These are phyloP conservation scores for Scaptomyza pallida DNA, from an alignment of 1,140 invertebrate species.

Conservation along the genomic window DNA sequence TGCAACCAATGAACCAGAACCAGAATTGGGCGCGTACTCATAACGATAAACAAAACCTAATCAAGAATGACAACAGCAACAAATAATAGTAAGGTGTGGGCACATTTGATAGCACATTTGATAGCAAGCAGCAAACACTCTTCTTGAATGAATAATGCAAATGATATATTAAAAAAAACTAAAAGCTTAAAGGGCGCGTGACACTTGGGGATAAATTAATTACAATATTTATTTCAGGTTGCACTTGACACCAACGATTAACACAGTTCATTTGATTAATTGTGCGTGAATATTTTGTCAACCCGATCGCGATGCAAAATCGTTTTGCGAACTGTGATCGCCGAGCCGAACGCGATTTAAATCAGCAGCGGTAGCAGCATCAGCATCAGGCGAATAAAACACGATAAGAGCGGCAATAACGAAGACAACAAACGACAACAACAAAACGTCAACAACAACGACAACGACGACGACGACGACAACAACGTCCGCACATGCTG, in stretches of 20 bases:
- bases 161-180: conserved; percentile 15
- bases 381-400: conserved; percentile 10
- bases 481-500: conserved; percentile 83
- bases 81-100: conserved; percentile 32
- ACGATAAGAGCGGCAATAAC: conserved; percentile 12
- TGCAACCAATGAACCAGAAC: conserved; percentile 35
- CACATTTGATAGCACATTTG: conserved; percentile 32
- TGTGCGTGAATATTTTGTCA: background rate
- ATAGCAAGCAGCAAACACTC: conserved; percentile 14
- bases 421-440: conserved; percentile 5
- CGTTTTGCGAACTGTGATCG: background rate
- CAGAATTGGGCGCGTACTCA: conserved; percentile 22
- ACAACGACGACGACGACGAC: conserved; percentile 51
- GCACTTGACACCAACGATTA: conserved; percentile 15
- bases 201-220: background rate
- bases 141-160: conserved; percentile 26
- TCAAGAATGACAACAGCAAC: conserved; percentile 19
- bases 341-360: conserved; percentile 6
- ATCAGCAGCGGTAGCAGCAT: background rate
- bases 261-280: conserved; percentile 10
- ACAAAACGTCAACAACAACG: conserved; percentile 18
- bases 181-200: background rate
- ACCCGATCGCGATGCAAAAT: conserved; percentile 16
- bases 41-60: conserved; percentile 41
- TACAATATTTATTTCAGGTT: conserved; percentile 15